Evolutionary conservation across 2,113 vertebrate species (phyloP), one percentile per base, ranked within the genome.

Genomic region (Saguinus midas): DNA sequence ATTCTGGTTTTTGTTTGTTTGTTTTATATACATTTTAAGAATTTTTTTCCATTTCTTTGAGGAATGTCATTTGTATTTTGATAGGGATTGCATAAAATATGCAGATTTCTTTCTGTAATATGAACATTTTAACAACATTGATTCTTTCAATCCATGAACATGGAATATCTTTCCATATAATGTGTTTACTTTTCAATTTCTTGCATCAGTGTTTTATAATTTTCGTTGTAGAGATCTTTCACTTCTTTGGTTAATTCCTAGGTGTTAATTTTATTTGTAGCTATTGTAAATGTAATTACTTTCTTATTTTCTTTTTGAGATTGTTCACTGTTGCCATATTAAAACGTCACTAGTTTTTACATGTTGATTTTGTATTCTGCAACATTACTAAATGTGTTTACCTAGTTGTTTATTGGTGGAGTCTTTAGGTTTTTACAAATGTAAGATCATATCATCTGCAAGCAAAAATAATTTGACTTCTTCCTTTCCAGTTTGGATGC

Each of bases 191-290:
- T n/a, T 81, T 52, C 35, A 27, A 20, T 61, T 10, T 89, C 57
- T 80, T 81, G 73, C 52, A 89, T 64, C 57, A 86, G 55, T 35
- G 64, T 73, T 73, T 81, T 88, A 68, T 61, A 89, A 16, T 55
- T 61, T 61, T 89, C 20, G 64, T 27, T 35, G 81, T 64, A 73
- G 43, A 79, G 58, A 57, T 20, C 35, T 78, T 50, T 76, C 9
- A 92, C 83, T 83, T 88, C n/a, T 75, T 82, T 92, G 48, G 58
- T 58, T 93, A 85, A 93, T 52, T 61, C 57, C 58, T 79, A 52
- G 40, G 2, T 72, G 43, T 52, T 61, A 90, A 95, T 78, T 57
- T 61, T 82, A 40, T 79, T 82, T 48, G 29, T 27, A 83, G 35
- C 68, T 88, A 70, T 82, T 88, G 8, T 87, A 82, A 76, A 75